Conservation (phyloP, 2,888 invertebrate genomes). For the Nemapogon koenigi region DNA sequence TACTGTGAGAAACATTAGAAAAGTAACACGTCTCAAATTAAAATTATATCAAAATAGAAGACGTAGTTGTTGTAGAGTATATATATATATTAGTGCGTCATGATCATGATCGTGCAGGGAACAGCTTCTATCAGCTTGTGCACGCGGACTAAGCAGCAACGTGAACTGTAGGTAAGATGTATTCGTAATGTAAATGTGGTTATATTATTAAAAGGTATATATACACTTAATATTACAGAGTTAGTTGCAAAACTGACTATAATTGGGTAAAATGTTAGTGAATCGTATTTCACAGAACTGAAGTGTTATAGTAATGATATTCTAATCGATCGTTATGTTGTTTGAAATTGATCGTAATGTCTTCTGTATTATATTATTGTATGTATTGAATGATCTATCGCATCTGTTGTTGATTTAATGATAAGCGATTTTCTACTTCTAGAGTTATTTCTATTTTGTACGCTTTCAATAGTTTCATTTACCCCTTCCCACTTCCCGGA, state of each 20-base stretch:
- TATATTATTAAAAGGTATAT: conserved; percentile 14
- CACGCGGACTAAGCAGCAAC: too few relatives aligned
- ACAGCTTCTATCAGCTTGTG: too few relatives aligned
- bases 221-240: conserved; percentile 17
- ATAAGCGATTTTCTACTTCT: conserved; percentile 45
- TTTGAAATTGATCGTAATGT: conserved; percentile 48
- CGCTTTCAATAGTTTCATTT: conserved; percentile 10
- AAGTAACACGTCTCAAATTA: conserved; percentile 47
- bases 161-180: too few relatives aligned
- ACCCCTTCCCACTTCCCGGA: conserved; percentile 29
- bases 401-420: conserved; percentile 52
- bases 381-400: conserved; percentile 35
- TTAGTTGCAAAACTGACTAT: conserved; percentile 7
- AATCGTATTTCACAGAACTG: conserved; percentile 61
- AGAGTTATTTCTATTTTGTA: conserved; percentile 9
- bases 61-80: conserved; percentile 6
- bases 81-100: background rate
- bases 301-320: conserved; percentile 50
- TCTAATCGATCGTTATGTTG: conserved; percentile 48
- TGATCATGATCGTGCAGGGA: too few relatives aligned
- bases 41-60: conserved; percentile 8
- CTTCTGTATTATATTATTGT: conserved; percentile 43
- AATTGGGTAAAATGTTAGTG: conserved; percentile 42
- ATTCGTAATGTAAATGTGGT: conserved; percentile 3
- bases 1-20: conserved; percentile 61